Evolutionary conservation across 2,797 vertebrate genomes (phyloP), one percentile per base, ranked within the genome.

Genomic region (Pipistrellus nathusii): DNA sequence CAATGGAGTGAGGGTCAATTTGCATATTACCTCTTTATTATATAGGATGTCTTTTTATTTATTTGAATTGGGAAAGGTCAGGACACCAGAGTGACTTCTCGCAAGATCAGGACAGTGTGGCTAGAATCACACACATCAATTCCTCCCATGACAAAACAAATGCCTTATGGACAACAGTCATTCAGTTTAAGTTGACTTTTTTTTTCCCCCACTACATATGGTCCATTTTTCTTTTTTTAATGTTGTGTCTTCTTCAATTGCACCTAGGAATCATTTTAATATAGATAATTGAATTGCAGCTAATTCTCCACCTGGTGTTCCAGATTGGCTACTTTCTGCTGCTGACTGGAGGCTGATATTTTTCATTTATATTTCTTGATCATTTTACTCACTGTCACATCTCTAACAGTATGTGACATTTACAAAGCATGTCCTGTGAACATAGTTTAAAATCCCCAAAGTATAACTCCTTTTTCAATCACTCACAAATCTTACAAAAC

Each of bases 221-320:
- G 96, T 97, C 90, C 51, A 92, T 98, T 96, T 96, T 90, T 78
- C 85, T 83, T 57, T 96, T 94, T 94, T 91, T 77, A 14, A 96
- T 97, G 92, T 93, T 90, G n/a, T 94, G 21, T 96, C 81, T 96
- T 78, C 96, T 95, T 95, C 78, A 93, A 92, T 96, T 97, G 94
- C 92, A 98, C 96, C 96, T 98, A 96, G 92, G 95, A 97, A 95
- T 96, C 88, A 78, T 96, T 98, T 98, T 97, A 96, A 97, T 97
- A 95, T 62, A 97, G 97, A 97, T 97, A 98, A 98, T 96, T 96
- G 96, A 97, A 98, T 97, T 97, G 97, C 84, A 94, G 96, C 97
- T 98, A 97, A 97, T 98, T 97, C 93, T 96, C 92, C 97, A 94
- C 97, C 94, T 97, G 97, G 89, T 90, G 30, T 93, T 97, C 97